A percentile compares a stretch with the other conserved stretches of the same genome.
Conservation (phyloP, 2,113 vertebrate species). For the Lepisosteus oculatus region DNA sequence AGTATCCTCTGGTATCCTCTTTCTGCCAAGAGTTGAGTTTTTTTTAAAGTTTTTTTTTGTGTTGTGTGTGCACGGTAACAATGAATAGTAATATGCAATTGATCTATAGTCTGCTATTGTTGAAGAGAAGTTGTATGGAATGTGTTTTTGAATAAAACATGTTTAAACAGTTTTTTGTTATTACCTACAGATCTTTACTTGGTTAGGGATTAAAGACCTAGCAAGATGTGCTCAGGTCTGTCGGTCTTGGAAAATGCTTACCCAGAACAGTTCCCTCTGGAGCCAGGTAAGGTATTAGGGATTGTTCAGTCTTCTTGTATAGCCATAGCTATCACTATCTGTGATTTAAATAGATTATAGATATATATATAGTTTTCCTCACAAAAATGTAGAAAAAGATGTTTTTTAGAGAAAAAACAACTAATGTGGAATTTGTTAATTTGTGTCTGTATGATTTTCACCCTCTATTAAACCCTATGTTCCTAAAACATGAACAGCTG, state of each 20-base stretch:
- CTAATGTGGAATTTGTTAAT: not conserved
- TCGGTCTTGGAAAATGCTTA: slow-evolving; percentile 47
- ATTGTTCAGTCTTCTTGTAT: not conserved
- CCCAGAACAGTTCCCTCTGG: slow-evolving; percentile 51
- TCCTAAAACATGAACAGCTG: not conserved
- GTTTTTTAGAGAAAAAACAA: not conserved
- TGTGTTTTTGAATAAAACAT: too few species aligned
- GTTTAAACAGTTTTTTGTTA: too few species aligned
- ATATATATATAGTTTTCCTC: not conserved
- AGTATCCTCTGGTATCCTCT: too few species aligned
- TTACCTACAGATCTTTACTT: slow-evolving; percentile 49
- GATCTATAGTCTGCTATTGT: too few species aligned
- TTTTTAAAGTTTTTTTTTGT: too few species aligned
- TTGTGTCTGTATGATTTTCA: not conserved
- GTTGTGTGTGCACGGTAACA: too few species aligned
- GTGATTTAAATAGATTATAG: not conserved
- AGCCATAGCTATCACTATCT: not conserved
- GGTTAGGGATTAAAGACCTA: slow-evolving; percentile 46
- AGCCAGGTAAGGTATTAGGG: slow-evolving; percentile 46
- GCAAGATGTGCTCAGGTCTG: slow-evolving; percentile 56
- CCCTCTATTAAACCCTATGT: not conserved
- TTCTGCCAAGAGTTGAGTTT: too few species aligned
- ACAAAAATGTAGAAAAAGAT: not conserved
- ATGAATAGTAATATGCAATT: too few species aligned
- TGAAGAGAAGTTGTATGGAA: too few species aligned